Evolutionary conservation across 1,140 invertebrate species (phyloP), one percentile per base, ranked within the genome.

Genomic region (Apis florea): DNA sequence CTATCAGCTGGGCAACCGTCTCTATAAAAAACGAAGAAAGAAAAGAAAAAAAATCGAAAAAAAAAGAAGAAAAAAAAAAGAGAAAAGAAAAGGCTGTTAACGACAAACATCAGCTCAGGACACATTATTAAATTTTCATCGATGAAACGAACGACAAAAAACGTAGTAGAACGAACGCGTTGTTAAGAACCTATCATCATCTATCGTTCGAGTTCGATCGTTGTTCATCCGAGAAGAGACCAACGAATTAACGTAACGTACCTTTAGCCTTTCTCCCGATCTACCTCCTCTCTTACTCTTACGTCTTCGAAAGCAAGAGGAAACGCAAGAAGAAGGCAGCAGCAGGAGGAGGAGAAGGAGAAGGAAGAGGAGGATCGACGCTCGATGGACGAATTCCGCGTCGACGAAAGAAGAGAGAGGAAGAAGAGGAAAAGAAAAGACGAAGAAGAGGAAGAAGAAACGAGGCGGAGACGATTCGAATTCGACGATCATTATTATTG

Each of bases 81-180:
- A 31, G 6, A 15, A 54, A 8, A 58, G 21, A 61, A 77, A 86
- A 78, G 84, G 82, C 85, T 88, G 85, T 84, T 84, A 79, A 40
- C 31, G 31, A 40, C 79, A 80, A 70, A 71, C 71, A 61, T 84
- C 82, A 76, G 86, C 86, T 88, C 85, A 87, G 85, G 85, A 87
- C 85, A 86, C 82, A 86, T 75, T 40, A 40, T 40, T 40, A 40
- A 80, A 86, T 79, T 85, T 80, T 87, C 77, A 76, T 70, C 77
- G 61, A 66, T 53, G 68, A 40, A n/a, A 40, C 59, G 68, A 84
- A 67, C 54, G 24, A 81, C 47, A n/a, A 71, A 82, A n/a, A 71
- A 82, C 81, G 85, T 80, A 77, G 80, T 79, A 83, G 67, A 85
- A 75, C 56, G 40, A 40, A 24, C 78, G 64, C 73, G 69, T 78